Conservation (phyloP, 2,888 invertebrate genomes). For the Siphlonurus alternatus region DNA sequence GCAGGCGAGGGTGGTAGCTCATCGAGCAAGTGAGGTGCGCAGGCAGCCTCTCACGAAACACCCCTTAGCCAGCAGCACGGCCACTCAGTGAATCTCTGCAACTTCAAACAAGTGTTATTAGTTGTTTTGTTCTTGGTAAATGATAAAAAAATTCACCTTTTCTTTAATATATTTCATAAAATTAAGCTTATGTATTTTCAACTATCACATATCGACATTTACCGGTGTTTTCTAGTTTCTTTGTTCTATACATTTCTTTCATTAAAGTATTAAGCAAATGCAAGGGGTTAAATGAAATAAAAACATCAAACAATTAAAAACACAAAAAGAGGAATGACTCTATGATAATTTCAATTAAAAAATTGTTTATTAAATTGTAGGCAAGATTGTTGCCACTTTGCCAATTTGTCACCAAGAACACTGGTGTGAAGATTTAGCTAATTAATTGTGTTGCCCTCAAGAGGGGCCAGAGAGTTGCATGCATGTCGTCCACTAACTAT, state of each 20-base stretch:
- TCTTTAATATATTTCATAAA: background rate
- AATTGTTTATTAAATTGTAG: background rate
- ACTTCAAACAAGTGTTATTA: background rate
- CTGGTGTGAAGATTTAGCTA: background rate
- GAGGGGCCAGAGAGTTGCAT: background rate
- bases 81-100: background rate
- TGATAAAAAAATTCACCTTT: background rate
- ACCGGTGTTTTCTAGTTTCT: too few relatives aligned
- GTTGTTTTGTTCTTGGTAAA: background rate
- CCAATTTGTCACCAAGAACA: background rate
- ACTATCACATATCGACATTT: background rate
- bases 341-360: background rate
- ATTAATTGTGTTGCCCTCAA: background rate
- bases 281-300: background rate
- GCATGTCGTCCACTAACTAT: background rate
- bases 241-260: too few relatives aligned
- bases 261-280: background rate
- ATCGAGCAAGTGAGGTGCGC: slow-evolving; percentile 1
- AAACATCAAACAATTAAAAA: background rate
- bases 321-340: background rate
- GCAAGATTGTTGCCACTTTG: background rate
- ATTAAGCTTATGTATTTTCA: background rate
- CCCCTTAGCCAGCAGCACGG: background rate
- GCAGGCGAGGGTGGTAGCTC: slow-evolving; percentile 4
- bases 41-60: background rate